These are phyloP conservation scores for Rotaria magnacalcarata DNA, from an alignment of 2,888 invertebrate genomes.

Conservation along the genomic window DNA sequence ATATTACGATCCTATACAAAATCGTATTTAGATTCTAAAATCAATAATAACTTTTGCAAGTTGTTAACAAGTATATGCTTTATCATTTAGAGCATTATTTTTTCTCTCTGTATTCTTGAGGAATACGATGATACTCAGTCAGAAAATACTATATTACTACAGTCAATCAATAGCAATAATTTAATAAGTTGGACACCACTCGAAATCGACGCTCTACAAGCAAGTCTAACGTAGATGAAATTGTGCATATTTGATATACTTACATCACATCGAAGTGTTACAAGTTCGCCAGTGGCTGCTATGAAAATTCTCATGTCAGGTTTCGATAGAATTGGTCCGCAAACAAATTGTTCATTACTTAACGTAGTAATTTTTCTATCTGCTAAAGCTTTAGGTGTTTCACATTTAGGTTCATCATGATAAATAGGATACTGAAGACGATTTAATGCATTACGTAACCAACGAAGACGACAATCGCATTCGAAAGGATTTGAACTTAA, in stretches of 20 bases:
- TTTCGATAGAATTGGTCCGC: slow-evolving; percentile 14
- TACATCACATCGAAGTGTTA: slow-evolving; percentile 25
- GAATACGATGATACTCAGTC: too few species aligned
- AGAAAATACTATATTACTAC: too few species aligned
- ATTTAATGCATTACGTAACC: slow-evolving; percentile 25
- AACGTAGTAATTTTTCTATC: background rate
- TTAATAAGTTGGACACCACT: too few species aligned
- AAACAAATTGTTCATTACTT: slow-evolving; percentile 7
- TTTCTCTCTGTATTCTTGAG: too few species aligned
- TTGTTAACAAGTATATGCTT: too few species aligned
- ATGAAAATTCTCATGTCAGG: background rate
- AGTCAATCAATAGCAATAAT: too few species aligned
- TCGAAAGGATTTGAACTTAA: slow-evolving; percentile 23
- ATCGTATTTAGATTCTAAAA: too few species aligned
- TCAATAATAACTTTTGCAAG: too few species aligned
- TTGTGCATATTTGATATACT: background rate
- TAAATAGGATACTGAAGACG: slow-evolving; percentile 14
- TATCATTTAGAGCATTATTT: too few species aligned
- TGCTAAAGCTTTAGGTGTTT: slow-evolving; percentile 5
- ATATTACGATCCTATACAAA: too few species aligned
- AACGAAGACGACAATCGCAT: slow-evolving; percentile 29
- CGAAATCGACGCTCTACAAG: too few species aligned
- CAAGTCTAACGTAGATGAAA: too few species aligned
- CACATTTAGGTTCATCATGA: slow-evolving; percentile 28
- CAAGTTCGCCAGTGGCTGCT: background rate